Percentiles rank a stretch among this genome's conserved stretches.
These are phyloP conservation scores for Cetoscarus ocellatus DNA, from an alignment of 2,797 vertebrate genomes.

Conservation along the genomic window DNA sequence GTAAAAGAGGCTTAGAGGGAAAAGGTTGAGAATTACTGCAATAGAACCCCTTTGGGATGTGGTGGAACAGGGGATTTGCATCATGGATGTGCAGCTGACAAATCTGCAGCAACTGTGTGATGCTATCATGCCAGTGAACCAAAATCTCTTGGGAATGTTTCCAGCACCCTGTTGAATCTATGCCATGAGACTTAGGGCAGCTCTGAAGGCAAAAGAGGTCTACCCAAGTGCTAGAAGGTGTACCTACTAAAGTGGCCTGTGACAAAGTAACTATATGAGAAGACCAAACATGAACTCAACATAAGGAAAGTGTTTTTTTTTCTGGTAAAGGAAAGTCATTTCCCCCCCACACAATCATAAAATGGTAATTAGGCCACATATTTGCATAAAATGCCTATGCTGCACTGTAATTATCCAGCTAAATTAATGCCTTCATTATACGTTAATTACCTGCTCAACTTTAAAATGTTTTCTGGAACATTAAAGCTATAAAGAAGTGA, in stretches of 20 bases:
- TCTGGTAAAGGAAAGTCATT: slow-evolving; percentile 21
- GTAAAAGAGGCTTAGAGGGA: too few species aligned
- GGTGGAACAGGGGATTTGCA: too few species aligned
- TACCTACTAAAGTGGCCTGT: not conserved
- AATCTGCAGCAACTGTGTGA: too few species aligned
- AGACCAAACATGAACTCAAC: slow-evolving; percentile 22
- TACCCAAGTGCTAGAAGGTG: too few species aligned
- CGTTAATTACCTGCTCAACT: slow-evolving; percentile 56
- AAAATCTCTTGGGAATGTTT: too few species aligned
- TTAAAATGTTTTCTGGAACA: slow-evolving; percentile 26
- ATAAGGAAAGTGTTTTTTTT: slow-evolving; percentile 2
- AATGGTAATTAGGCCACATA: slow-evolving; percentile 53
- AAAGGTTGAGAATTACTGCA: too few species aligned
- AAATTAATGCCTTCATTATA: slow-evolving; percentile 68
- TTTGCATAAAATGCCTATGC: slow-evolving; percentile 59
- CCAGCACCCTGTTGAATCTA: too few species aligned
- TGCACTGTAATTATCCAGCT: slow-evolving; percentile 57
- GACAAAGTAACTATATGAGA: not conserved
- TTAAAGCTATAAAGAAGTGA: slow-evolving; percentile 22
- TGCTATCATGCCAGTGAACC: too few species aligned
- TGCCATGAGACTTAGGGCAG: too few species aligned
- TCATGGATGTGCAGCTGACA: too few species aligned
- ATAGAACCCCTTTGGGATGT: too few species aligned
- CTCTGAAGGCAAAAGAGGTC: too few species aligned
- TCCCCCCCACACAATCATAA: slow-evolving; percentile 36